Percentiles rank a stretch among this genome's conserved stretches.
phyloP scores from a whole-genome alignment of 2,888 invertebrate species.

The Atherix ibis region DNA sequence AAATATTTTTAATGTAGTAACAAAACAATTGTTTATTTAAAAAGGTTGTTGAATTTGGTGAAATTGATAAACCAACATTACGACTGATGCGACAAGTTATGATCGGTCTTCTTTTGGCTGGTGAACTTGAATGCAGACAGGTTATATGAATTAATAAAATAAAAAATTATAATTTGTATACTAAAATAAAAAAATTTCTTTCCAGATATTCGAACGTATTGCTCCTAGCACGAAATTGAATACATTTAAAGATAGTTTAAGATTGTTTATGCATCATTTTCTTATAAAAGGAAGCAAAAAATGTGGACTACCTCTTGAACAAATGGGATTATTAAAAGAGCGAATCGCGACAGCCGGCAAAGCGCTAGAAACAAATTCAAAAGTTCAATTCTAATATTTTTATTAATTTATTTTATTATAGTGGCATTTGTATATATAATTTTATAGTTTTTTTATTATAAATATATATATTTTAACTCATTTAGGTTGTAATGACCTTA shows the following conservation, averaged over 20 bases:
- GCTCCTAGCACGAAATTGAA: slow-evolving; percentile 57
- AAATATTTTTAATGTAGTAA: slow-evolving; percentile 9
- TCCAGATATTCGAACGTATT: slow-evolving; percentile 54
- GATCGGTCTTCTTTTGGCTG: slow-evolving; percentile 52
- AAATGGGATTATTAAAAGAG: slow-evolving; percentile 36
- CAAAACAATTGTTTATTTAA: slow-evolving; percentile 4
- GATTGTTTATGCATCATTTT: slow-evolving; percentile 77
- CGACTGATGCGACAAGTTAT: slow-evolving; percentile 64
- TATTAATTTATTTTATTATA: neutral
- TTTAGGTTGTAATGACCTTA: no score
- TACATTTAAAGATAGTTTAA: slow-evolving; percentile 65
- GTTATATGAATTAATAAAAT: slow-evolving; percentile 6
- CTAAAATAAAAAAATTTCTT: neutral
- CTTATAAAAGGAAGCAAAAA: slow-evolving; percentile 48
- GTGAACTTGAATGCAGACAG: slow-evolving; percentile 33
- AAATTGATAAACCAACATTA: slow-evolving; percentile 64
- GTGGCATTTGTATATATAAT: no score
- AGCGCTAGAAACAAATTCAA: slow-evolving; percentile 39
- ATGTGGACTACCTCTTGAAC: slow-evolving; percentile 29
- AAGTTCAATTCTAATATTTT: slow-evolving; percentile 14
- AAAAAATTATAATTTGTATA: neutral
- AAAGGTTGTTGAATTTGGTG: slow-evolving; percentile 59
- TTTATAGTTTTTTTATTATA: no score
- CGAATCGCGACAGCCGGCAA: slow-evolving; percentile 50
- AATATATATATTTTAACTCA: no score